Percentiles rank a stretch among this genome's conserved stretches.
These are phyloP conservation scores for Mormyrus proboscirostris DNA, from an alignment of 2,797 vertebrate species.

Conservation along the genomic window DNA sequence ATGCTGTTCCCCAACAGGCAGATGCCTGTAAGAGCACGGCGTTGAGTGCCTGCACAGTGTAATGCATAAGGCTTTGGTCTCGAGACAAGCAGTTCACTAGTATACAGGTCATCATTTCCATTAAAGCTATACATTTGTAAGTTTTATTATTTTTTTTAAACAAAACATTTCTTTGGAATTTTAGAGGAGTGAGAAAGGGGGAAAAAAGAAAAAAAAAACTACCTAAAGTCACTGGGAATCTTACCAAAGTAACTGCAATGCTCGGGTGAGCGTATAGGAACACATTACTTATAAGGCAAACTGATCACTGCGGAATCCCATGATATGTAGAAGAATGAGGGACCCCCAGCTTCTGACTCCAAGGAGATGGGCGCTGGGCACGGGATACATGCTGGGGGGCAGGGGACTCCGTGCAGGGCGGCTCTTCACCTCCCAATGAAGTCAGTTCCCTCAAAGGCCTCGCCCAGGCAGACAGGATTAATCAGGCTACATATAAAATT, in stretches of 20 bases:
- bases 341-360: constrained; percentile 15
- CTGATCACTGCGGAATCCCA: constrained; percentile 43
- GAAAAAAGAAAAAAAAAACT: constrained; percentile 17
- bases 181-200: background rate
- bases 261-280: constrained; percentile 12
- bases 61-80: background rate
- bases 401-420: background rate
- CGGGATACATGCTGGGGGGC: constrained; percentile 14
- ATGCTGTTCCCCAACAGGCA: no score
- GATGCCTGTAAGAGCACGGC: background rate
- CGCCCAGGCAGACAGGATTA: background rate
- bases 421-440: background rate
- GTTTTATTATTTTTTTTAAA: constrained; percentile 2
- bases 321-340: constrained; percentile 39
- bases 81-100: background rate
- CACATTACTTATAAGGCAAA: constrained; percentile 43
- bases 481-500: background rate
- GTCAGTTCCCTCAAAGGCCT: background rate
- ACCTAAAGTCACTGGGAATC: constrained; percentile 23
- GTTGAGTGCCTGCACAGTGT: background rate
- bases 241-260: constrained; percentile 30
- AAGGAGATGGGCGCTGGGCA: constrained; percentile 24
- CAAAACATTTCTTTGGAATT: constrained; percentile 44
- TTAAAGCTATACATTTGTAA: constrained; percentile 27
- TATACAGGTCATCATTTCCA: constrained; percentile 1